Evolutionary conservation across 2,888 invertebrate species (phyloP).

Genomic region (Ennomos erosarius): DNA sequence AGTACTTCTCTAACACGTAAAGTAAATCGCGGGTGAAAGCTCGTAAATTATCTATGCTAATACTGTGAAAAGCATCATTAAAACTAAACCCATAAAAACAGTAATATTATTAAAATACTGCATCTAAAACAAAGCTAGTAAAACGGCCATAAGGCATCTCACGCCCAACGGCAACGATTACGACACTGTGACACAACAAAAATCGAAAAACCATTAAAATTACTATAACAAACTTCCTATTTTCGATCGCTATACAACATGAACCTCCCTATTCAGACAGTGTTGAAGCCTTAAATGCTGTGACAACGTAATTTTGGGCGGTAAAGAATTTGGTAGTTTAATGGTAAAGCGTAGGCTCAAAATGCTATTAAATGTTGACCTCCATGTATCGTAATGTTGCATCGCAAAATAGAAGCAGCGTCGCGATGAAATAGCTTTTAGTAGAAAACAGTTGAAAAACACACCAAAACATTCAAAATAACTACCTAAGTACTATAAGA

Average conservation of each 20-base stretch:
- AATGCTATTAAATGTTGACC: constrained; percentile 34
- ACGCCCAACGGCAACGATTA: constrained; percentile 11
- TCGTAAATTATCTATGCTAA: background rate
- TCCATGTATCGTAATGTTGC: constrained; percentile 27
- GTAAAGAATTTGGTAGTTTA: constrained; percentile 6
- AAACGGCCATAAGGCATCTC: constrained; percentile 20
- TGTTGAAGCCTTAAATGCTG: constrained; percentile 4
- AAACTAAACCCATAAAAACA: constrained; percentile 7
- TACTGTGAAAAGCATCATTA: constrained; percentile 2
- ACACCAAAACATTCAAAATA: too few species aligned
- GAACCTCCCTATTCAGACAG: constrained; percentile 1
- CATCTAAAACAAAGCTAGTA: constrained; percentile 17
- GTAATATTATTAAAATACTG: constrained; percentile 13
- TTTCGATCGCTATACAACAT: background rate
- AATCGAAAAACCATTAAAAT: constrained; percentile 39
- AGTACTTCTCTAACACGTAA: too few species aligned
- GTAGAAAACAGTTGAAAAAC: background rate
- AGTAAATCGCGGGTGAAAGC: too few species aligned
- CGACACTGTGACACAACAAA: constrained; percentile 32
- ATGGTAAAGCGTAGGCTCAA: constrained; percentile 30
- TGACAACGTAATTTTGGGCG: background rate
- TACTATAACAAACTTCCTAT: constrained; percentile 13
- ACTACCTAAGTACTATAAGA: too few species aligned
- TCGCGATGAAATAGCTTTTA: background rate
- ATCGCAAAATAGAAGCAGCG: constrained; percentile 12